Evolutionary conservation across 2,797 vertebrate genomes (phyloP), one percentile per base, ranked within the genome.

Genomic region (Pteronotus mesoamericanus): DNA sequence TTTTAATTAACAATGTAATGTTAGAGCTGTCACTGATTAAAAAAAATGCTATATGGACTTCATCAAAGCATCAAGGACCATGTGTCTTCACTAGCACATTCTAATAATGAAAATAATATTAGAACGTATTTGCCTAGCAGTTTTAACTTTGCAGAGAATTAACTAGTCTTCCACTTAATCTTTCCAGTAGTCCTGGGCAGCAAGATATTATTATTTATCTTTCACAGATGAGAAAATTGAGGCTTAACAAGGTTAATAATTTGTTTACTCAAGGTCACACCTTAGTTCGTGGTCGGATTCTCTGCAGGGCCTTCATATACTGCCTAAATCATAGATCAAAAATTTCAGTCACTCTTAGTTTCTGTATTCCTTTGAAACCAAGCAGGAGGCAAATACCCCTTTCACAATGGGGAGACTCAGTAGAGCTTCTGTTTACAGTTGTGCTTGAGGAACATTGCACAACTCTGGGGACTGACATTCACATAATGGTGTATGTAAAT

Each of bases 1-100:
- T 79, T 89, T 94, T 92, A 94, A 96, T 94, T 91, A 96, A 79
- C 39, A 79, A 21, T 94, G 46, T 44, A 64, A 53, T 86, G 22
- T 85, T 83, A 87, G 34, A 57, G 21, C 69, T 57, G 39, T 96
- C 92, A 80, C 44, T 91, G 74, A 64, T 46, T 86, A 90, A 64
- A 61, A 57, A 90, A 95, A 82, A 88, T 55, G 22, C 79, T 53
- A 53, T 6, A 24, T 46, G 64, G 55, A 93, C 84, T 86, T 96
- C 51, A 85, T 19, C 39, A 90, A 86, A 94, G 44, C n/a, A 83
- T 78, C 32, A 51, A 59, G n/a, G 12, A 61, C 59, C 46, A 68
- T 4, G 9, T 22, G 42, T 96, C 44, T 78, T 83, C 77, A 72
- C 85, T 78, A 74, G 61, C 26, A 78, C 32, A 66, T 90, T 94